Base-by-base conservation (phyloP, 2,888 invertebrate genomes). In the Tipula confusa region DNA sequence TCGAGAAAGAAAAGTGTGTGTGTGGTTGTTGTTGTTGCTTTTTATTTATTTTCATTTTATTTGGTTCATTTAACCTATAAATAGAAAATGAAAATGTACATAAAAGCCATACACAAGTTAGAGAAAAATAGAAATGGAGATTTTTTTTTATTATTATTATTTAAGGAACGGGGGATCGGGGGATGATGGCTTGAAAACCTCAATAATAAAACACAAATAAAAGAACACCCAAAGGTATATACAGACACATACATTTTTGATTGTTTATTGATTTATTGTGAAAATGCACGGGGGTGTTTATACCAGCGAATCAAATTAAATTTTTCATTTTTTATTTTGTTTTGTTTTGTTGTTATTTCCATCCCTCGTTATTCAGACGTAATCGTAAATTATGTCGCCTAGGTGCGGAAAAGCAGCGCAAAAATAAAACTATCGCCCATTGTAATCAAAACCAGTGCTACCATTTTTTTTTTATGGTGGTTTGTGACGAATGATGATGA, bases 1-100 rank as follows among this genome's bases (percentile, higher is more conserved):
- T 24, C 64, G 64, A 24, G 24, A 64, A 64, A 64, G n/a, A 64
- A 64, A 64, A 2, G 24, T 64, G n/a, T n/a, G n/a, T n/a, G n/a
- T n/a, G n/a, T n/a, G n/a, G n/a, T n/a, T n/a, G n/a, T n/a, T n/a
- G n/a, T n/a, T n/a, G n/a, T n/a, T n/a, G n/a, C n/a, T n/a, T n/a
- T 24, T 64, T 64, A 24, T 64, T 18, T 24, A 9, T 18, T 64
- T 64, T 64, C 24, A 64, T 43, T 43, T 43, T 64, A 64, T 24
- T 24, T 64, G 64, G 64, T 64, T 64, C 64, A 24, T 64, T 64
- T 64, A 64, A 64, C 64, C 64, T 64, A 64, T 64, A 64, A 64
- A 64, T 64, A 64, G 18, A 18, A 64, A 64, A 64, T 64, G 64
- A 64, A 64, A 64, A 64, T 64, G 64, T 24, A n/a, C n/a, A 64